Percentiles rank a stretch among this genome's conserved stretches.
phyloP scores from a whole-genome alignment of 2,888 invertebrate genomes.

The Caenorhabditis auriculariae region DNA sequence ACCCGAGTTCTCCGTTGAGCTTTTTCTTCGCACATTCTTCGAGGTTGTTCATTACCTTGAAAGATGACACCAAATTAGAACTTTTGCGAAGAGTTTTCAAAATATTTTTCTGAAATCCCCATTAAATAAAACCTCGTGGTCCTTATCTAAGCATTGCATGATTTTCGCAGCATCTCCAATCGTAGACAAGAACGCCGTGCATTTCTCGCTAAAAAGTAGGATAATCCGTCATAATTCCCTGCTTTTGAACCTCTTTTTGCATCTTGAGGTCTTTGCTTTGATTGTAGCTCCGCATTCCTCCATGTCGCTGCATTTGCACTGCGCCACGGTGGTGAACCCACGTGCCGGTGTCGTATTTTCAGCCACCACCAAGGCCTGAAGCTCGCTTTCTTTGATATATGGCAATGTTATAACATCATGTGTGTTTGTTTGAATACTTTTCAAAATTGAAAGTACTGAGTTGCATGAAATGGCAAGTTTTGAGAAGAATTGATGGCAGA shows the following conservation, averaged over 20 bases:
- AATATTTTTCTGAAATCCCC: neutral
- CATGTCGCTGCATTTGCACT: constrained; percentile 53
- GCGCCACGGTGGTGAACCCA: constrained; percentile 46
- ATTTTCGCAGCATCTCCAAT: constrained; percentile 57
- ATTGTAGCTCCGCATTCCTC: constrained; percentile 47
- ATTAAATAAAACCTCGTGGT: constrained; percentile 35
- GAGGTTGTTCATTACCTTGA: constrained; percentile 46
- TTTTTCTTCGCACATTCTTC: constrained; percentile 56
- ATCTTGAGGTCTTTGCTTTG: constrained; percentile 39
- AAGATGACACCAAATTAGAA: neutral
- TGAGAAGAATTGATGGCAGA: no score
- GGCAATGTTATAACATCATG: no score
- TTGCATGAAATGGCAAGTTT: no score
- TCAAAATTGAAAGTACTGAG: no score
- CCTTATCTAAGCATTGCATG: constrained; percentile 51
- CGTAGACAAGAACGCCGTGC: constrained; percentile 46
- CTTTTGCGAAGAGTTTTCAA: neutral
- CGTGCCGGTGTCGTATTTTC: no score
- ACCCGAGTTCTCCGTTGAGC: constrained; percentile 44
- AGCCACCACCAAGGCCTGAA: no score
- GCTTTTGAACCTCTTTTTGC: constrained; percentile 41
- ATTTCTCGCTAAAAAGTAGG: constrained; percentile 39
- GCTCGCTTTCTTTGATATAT: no score
- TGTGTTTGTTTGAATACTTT: no score
- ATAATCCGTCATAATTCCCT: neutral